Conservation (phyloP, 2,113 vertebrate species). For the Microcebus lehilahytsara region DNA sequence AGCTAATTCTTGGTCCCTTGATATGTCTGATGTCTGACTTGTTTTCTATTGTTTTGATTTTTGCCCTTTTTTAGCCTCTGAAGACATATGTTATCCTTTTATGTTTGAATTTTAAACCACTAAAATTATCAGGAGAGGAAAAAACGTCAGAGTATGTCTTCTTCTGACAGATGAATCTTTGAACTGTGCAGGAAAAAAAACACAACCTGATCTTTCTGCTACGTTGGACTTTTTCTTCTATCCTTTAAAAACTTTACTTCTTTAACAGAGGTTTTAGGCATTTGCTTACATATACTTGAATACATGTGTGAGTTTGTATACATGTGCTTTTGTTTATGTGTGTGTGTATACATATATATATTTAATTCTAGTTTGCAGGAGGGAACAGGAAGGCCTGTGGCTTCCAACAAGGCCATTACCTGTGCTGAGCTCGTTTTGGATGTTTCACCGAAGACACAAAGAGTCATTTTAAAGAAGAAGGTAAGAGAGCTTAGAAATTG, state of each 20-base stretch:
- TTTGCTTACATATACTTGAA: neutral
- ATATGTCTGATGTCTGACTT: neutral
- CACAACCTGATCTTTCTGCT: neutral
- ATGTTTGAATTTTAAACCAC: constrained; percentile 5
- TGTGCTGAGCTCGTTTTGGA: constrained; percentile 94
- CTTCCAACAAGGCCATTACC: constrained; percentile 86
- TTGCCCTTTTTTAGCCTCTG: neutral
- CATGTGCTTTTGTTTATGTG: neutral
- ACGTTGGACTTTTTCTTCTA: neutral
- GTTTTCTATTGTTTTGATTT: neutral
- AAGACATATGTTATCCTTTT: neutral
- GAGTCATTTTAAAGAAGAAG: constrained; percentile 98
- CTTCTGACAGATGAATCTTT: neutral
- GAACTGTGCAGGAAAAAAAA: neutral
- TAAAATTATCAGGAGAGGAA: neutral
- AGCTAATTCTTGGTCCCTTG: neutral
- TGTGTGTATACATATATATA: neutral
- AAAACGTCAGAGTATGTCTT: neutral
- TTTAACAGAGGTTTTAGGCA: neutral
- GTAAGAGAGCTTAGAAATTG: constrained; percentile 75
- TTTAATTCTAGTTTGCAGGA: constrained; percentile 81
- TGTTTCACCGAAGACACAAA: constrained; percentile 94
- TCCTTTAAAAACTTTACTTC: neutral
- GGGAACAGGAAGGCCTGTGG: constrained; percentile 84
- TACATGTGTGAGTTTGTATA: rapidly evolving